Evolutionary conservation across 2,888 invertebrate genomes (phyloP), one percentile per base, ranked within the genome.

Genomic region (Dolichomitus sp.): DNA sequence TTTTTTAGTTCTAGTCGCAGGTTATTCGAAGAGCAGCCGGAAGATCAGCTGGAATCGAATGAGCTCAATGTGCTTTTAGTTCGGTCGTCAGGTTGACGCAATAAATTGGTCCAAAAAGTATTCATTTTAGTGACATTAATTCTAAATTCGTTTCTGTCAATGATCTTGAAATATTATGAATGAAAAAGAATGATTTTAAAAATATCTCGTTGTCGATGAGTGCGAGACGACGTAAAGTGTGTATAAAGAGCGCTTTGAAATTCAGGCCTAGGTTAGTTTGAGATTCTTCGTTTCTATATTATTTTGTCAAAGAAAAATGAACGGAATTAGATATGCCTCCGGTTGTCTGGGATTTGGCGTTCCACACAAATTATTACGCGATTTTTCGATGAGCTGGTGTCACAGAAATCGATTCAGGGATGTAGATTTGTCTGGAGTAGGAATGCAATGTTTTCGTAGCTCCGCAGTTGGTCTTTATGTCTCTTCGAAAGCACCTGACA

Each of bases 301-400:
- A n/a, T 54, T 54, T 59, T n/a, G 14, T 33, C 4, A 27, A 54
- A 23, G 6, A 61, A 80, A 77, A 45, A 83, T 83, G 83, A 73
- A 80, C 33, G 73, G 80, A 19, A 77, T 83, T 19, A 77, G 80
- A 33, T 83, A 80, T 19, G 65, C 69, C 4, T 59, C 66, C 2
- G 33, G 57, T 50, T 65, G 54, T 48, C 27, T 80, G n/a, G 72
- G 80, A 17, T 12, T 72, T 12, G 45, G 66, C 14, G 52, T 19
- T 11, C n/a, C 76, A 6, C 61, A 57, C 23, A 83, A 73, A 50
- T 63, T 77, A 23, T 65, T 80, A 11, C 48, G 65, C 12, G 80
- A 72, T 48, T 68, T 76, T 40, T 17, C 80, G 66, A 68, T 30
- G 50, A 69, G 17, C 2, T 80, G 63, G 33, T 57, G 23, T 65